A percentile compares a stretch with the other conserved stretches of the same genome.
These are phyloP conservation scores for Congeria kusceri DNA, from an alignment of 2,888 invertebrate genomes.

Conservation along the genomic window DNA sequence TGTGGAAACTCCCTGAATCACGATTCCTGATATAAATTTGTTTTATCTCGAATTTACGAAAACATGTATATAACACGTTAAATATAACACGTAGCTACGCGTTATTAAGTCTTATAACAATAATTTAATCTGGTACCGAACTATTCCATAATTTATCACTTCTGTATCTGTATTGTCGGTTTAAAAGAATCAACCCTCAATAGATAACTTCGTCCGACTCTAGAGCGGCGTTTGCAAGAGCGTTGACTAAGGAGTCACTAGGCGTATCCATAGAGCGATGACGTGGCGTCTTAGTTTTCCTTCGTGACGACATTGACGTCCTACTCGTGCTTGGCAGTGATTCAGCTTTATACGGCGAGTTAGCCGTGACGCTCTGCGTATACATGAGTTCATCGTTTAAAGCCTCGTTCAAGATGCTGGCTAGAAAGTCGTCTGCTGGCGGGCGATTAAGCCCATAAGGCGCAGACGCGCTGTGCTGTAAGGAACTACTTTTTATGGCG, in stretches of 20 bases:
- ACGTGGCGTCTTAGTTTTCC: conserved; percentile 21
- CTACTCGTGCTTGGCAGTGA: conserved; percentile 17
- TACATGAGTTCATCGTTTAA: conserved; percentile 57
- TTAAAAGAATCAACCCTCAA: conserved; percentile 1
- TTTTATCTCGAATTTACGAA: too few relatives aligned
- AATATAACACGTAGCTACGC: too few relatives aligned
- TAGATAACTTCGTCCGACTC: conserved; percentile 32
- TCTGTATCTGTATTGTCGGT: too few relatives aligned
- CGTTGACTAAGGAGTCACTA: conserved; percentile 30
- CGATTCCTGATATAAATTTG: too few relatives aligned
- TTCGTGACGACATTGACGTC: conserved; percentile 17
- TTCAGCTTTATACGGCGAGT: conserved; percentile 24
- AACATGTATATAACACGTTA: too few relatives aligned
- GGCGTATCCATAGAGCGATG: background rate
- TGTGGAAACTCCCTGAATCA: too few relatives aligned
- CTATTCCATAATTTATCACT: too few relatives aligned
- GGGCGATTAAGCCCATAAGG: conserved; percentile 34
- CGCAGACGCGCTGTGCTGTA: conserved; percentile 2
- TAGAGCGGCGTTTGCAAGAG: conserved; percentile 27
- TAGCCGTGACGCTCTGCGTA: conserved; percentile 45
- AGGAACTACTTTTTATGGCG: conserved; percentile 10
- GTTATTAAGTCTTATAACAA: too few relatives aligned
- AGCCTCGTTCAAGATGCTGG: conserved; percentile 54
- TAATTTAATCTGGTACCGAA: too few relatives aligned
- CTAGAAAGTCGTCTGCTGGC: conserved; percentile 53